Percentiles rank a stretch among this genome's conserved stretches.
phyloP scores from a whole-genome alignment of 2,797 vertebrate species.

The Micrastur ruficollis region DNA sequence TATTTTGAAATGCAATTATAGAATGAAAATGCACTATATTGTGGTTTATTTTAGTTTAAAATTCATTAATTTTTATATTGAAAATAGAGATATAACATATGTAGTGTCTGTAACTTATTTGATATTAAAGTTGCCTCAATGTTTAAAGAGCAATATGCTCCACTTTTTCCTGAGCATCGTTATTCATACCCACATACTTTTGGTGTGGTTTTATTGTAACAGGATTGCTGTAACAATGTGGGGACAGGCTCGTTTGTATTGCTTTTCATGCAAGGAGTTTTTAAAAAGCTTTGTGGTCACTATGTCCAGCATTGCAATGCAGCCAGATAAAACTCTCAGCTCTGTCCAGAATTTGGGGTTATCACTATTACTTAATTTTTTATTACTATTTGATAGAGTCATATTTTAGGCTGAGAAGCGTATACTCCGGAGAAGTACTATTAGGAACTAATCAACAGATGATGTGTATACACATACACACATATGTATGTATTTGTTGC shows the following conservation, averaged over 20 bases:
- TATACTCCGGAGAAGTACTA: neutral
- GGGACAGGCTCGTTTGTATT: neutral
- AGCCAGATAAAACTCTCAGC: neutral
- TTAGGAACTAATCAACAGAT: slow-evolving; percentile 17
- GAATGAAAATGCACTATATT: neutral
- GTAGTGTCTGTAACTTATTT: neutral
- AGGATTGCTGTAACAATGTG: neutral
- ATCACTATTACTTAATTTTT: neutral
- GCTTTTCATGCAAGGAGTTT: neutral
- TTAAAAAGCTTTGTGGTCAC: neutral
- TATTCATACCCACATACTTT: neutral
- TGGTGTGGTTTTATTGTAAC: neutral
- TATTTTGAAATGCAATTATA: neutral
- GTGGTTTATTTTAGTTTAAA: neutral
- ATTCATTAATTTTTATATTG: neutral
- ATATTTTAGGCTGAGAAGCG: neutral
- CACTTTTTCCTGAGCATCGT: neutral
- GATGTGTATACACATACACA: neutral
- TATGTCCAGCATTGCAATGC: neutral
- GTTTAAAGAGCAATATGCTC: neutral
- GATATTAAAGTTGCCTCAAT: neutral
- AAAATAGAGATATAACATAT: neutral
- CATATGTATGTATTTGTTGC: neutral
- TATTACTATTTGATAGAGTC: neutral
- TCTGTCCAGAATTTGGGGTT: neutral